phyloP scores from a whole-genome alignment of 1,140 invertebrate genomes.

The Eulimnadia texana region DNA sequence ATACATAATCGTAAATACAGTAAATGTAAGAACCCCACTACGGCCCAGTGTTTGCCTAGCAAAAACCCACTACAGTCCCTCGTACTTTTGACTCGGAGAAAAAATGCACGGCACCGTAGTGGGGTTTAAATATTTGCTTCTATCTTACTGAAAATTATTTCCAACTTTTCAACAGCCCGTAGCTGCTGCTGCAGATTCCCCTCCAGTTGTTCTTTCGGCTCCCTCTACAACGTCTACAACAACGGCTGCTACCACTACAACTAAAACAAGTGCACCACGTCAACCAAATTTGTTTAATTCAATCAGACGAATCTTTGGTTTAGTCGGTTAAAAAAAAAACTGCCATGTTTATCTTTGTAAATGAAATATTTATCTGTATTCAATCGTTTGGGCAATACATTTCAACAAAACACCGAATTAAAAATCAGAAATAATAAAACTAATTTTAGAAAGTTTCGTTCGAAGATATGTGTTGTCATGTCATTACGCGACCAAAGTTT shows the following conservation, averaged over 20 bases:
- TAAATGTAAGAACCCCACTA: not conserved
- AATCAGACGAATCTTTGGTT: not conserved
- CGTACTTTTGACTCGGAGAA: too few relatives aligned
- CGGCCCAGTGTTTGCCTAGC: too few relatives aligned
- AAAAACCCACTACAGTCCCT: too few relatives aligned
- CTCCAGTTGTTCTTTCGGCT: not conserved
- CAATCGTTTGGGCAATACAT: not conserved
- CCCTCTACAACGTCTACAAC: not conserved
- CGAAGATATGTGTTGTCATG: not conserved
- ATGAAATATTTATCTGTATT: not conserved
- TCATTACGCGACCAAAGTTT: not conserved
- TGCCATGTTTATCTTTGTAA: not conserved
- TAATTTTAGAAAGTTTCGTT: not conserved
- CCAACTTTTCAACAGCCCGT: not conserved
- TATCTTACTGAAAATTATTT: not conserved
- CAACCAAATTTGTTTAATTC: not conserved
- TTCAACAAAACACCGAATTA: not conserved
- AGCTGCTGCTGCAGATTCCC: not conserved
- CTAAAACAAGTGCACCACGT: not conserved
- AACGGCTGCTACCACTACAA: not conserved
- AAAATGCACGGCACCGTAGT: not conserved
- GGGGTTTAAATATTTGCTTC: not conserved
- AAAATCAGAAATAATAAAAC: not conserved
- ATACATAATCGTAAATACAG: not conserved
- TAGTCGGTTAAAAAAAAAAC: not conserved